A percentile compares a stretch with the other conserved stretches of the same genome.
Evolutionary conservation across 2,797 vertebrate genomes (phyloP).

Genomic region (Poecilia velifera): DNA sequence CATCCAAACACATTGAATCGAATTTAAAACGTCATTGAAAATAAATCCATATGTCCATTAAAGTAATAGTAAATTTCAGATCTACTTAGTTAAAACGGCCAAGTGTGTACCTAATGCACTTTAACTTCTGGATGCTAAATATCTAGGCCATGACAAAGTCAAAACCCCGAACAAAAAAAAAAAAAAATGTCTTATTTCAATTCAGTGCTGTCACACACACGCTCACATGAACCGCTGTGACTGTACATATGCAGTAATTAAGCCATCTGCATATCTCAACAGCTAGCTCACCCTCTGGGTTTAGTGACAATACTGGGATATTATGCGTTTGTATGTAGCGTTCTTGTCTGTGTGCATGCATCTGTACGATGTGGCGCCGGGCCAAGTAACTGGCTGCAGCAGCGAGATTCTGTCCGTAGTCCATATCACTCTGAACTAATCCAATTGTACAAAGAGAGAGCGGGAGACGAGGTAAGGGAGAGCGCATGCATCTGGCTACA

Average conservation of each 20-base stretch:
- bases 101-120: slow-evolving; percentile 15
- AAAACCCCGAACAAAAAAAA: slow-evolving; percentile 15
- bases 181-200: slow-evolving; percentile 2
- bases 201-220: slow-evolving; percentile 17
- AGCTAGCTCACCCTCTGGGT: slow-evolving; percentile 53
- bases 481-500: slow-evolving; percentile 61
- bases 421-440: slow-evolving; percentile 75
- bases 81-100: background rate
- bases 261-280: slow-evolving; percentile 72
- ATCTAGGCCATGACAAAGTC: slow-evolving; percentile 19
- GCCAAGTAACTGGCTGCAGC: slow-evolving; percentile 62
- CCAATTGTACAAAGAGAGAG: slow-evolving; percentile 65
- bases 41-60: background rate
- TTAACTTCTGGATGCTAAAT: slow-evolving; percentile 26
- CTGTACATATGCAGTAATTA: slow-evolving; percentile 64
- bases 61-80: background rate
- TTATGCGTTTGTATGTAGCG: slow-evolving; percentile 12
- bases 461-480: slow-evolving; percentile 21
- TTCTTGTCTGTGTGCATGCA: slow-evolving; percentile 31
- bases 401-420: slow-evolving; percentile 70
- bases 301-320: slow-evolving; percentile 18
- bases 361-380: slow-evolving; percentile 55
- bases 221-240: slow-evolving; percentile 19
- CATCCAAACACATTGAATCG: background rate
- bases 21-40: no score